A percentile compares a stretch with the other conserved stretches of the same genome.
phyloP scores from a whole-genome alignment of 2,888 invertebrate species.

The Danaus chrysippus region DNA sequence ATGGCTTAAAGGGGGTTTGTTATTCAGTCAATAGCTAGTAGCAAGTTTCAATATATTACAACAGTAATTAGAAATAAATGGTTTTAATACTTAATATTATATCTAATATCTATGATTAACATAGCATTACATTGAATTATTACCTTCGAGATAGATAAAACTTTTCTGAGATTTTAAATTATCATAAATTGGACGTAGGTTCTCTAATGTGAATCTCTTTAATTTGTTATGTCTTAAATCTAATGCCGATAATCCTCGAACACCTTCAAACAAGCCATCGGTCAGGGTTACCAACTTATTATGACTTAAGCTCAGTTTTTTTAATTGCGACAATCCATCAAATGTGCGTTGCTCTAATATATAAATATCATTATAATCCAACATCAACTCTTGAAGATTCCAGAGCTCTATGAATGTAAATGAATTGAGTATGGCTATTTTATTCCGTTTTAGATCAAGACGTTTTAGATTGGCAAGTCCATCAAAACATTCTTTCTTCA shows the following conservation, averaged over 20 bases:
- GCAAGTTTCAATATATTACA: too few relatives aligned
- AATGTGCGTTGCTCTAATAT: slow-evolving; percentile 87
- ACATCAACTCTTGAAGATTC: slow-evolving; percentile 83
- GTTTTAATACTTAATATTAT: background rate
- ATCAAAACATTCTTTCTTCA: slow-evolving; percentile 87
- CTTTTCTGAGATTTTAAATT: slow-evolving; percentile 86
- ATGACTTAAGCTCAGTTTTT: slow-evolving; percentile 85
- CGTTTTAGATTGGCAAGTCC: slow-evolving; percentile 86
- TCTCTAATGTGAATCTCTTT: slow-evolving; percentile 86
- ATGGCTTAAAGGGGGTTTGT: too few relatives aligned
- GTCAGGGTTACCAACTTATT: slow-evolving; percentile 86
- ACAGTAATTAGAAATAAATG: too few relatives aligned
- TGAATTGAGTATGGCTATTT: slow-evolving; percentile 86
- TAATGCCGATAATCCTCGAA: slow-evolving; percentile 84
- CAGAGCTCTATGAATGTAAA: slow-evolving; percentile 89
- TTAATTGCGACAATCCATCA: slow-evolving; percentile 85
- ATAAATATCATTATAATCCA: slow-evolving; percentile 85
- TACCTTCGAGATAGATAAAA: slow-evolving; percentile 87
- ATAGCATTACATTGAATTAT: slow-evolving; percentile 45
- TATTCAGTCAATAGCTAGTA: too few relatives aligned
- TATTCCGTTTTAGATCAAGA: slow-evolving; percentile 86
- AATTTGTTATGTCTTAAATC: slow-evolving; percentile 88
- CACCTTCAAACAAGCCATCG: slow-evolving; percentile 84
- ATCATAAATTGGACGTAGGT: slow-evolving; percentile 85
- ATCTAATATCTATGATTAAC: slow-evolving; percentile 8